Conservation (phyloP, 1,140 invertebrate genomes). For the Venustaconcha ellipsiformis region DNA sequence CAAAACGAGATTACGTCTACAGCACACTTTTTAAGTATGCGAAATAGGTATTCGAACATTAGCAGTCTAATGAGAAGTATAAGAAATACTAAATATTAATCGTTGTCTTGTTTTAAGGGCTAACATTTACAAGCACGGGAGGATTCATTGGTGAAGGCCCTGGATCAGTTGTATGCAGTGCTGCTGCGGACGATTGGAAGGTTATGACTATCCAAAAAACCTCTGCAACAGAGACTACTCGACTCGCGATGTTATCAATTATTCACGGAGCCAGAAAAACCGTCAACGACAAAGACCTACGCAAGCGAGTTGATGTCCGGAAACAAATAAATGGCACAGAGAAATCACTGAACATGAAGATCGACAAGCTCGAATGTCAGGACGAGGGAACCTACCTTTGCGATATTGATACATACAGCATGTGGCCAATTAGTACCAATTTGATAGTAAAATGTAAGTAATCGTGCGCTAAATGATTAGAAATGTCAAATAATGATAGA, state of each 20-base stretch:
- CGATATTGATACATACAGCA: constrained; percentile 19
- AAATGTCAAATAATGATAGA: too few species aligned
- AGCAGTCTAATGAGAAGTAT: too few species aligned
- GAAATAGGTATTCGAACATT: too few species aligned
- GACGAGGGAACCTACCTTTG: constrained; percentile 29
- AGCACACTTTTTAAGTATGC: too few species aligned
- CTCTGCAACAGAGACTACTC: too few species aligned
- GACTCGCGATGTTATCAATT: too few species aligned
- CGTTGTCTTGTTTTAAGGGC: constrained; percentile 5
- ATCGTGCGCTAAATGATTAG: too few species aligned
- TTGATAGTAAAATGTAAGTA: constrained; percentile 5
- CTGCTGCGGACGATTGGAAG: neutral
- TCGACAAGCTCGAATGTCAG: constrained; percentile 19
- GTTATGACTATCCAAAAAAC: too few species aligned
- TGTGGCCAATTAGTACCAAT: constrained; percentile 1
- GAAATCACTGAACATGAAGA: constrained; percentile 6
- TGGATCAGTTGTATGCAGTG: constrained; percentile 13
- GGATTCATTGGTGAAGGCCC: constrained; percentile 18
- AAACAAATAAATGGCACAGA: constrained; percentile 4
- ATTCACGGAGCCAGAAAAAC: too few species aligned
- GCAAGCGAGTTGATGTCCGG: constrained; percentile 8
- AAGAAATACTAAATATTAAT: too few species aligned
- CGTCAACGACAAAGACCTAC: too few species aligned
- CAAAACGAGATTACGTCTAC: too few species aligned
- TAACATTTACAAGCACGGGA: constrained; percentile 14